Evolutionary conservation across 2,888 invertebrate species (phyloP).

Genomic region (Clanis bilineata): DNA sequence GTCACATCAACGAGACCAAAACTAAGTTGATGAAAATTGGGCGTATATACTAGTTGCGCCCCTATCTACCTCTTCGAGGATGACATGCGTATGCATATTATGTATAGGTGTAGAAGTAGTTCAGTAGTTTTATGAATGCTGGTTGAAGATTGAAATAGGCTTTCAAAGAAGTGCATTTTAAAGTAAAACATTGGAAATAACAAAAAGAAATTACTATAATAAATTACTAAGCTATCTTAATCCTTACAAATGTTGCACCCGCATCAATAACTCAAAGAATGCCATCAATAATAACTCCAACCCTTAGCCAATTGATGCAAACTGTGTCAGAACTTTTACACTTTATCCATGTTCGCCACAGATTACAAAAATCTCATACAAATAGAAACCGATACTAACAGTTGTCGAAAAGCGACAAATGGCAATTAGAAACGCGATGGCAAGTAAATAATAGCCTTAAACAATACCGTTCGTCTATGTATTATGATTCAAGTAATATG

Average conservation of each 20-base stretch:
- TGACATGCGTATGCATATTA: too few species aligned
- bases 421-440: not conserved
- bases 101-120: too few species aligned
- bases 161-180: too few species aligned
- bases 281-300: constrained; percentile 39
- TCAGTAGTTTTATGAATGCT: too few species aligned
- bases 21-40: too few species aligned
- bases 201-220: not conserved
- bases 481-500: constrained; percentile 27
- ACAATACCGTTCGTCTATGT: not conserved
- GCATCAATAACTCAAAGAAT: constrained; percentile 31
- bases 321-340: constrained; percentile 27
- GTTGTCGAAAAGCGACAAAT: not conserved
- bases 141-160: too few species aligned
- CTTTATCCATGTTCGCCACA: not conserved
- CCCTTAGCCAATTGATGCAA: constrained; percentile 35
- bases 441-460: not conserved
- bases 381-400: not conserved
- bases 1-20: too few species aligned
- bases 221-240: not conserved
- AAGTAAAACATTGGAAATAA: not conserved
- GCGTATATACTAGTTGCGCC: too few species aligned
- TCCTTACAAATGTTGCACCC: constrained; percentile 21
- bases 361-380: not conserved
- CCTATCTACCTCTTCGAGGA: too few species aligned